These are phyloP conservation scores for Chiridota heheva DNA, from an alignment of 35 echinoderm and acorn worm genomes.

Conservation along the genomic window DNA sequence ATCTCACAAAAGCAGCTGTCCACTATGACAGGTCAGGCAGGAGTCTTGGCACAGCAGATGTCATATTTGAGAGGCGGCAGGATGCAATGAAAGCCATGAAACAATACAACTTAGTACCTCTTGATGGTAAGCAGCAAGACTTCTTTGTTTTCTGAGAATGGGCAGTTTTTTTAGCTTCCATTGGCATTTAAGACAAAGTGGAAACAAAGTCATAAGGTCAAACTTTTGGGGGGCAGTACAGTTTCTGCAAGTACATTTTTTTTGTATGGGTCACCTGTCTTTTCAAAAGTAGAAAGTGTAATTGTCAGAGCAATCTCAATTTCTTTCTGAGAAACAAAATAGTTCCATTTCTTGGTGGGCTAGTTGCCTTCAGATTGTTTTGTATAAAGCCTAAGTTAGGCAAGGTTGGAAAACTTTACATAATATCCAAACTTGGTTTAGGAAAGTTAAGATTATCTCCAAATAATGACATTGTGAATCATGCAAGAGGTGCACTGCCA, in stretches of 20 bases:
- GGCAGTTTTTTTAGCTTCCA: neutral
- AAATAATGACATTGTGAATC: too few species aligned
- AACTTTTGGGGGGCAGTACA: too few species aligned
- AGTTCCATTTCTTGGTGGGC: too few species aligned
- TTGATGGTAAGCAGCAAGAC: conserved; percentile 74
- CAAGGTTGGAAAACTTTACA: too few species aligned
- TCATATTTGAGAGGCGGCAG: conserved; percentile 81
- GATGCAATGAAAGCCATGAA: conserved; percentile 99
- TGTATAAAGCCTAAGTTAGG: too few species aligned
- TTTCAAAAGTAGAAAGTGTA: neutral
- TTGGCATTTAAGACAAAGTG: neutral
- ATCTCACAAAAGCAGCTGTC: conserved; percentile 82
- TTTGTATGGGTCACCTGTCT: neutral
- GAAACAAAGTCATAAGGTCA: neutral
- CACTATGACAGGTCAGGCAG: conserved; percentile 95
- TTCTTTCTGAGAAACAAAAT: too few species aligned
- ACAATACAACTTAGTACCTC: conserved; percentile 93
- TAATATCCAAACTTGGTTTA: too few species aligned
- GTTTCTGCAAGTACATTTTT: neutral
- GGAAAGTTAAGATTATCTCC: too few species aligned
- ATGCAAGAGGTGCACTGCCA: too few species aligned
- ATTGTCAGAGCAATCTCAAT: neutral
- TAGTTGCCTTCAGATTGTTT: too few species aligned
- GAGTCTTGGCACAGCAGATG: conserved; percentile 95
- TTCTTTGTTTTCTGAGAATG: neutral